phyloP scores from a whole-genome alignment of 2,113 vertebrate genomes.

The Apistogramma diplotaenia region DNA sequence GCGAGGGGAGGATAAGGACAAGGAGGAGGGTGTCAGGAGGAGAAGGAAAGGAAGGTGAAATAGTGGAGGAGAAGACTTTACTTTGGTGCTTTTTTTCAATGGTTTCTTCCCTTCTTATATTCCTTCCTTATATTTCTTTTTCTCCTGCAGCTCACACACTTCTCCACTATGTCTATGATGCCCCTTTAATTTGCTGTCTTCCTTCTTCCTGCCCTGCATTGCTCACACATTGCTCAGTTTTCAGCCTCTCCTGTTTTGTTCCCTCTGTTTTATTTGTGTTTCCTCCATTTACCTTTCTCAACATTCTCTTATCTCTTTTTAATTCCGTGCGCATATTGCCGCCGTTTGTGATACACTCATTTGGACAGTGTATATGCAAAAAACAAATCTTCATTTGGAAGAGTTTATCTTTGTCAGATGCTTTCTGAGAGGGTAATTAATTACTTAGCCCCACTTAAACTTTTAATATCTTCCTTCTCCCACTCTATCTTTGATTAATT shows the following conservation, averaged over 20 bases:
- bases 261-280: background rate
- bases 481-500: constrained; percentile 78
- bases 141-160: background rate
- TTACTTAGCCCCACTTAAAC: constrained; percentile 74
- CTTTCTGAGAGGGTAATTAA: constrained; percentile 65
- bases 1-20: constrained; percentile 45
- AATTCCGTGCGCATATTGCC: background rate
- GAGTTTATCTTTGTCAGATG: constrained; percentile 70
- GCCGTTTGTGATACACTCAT: constrained; percentile 1
- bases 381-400: constrained; percentile 45
- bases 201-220: background rate
- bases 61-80: background rate
- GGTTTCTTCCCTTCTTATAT: background rate
- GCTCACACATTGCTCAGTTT: too few species aligned
- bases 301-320: background rate
- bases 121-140: background rate
- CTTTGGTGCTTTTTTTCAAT: too few species aligned
- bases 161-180: background rate
- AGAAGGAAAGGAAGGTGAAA: constrained; percentile 8
- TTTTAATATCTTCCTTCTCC: constrained; percentile 79
- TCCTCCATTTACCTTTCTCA: background rate
- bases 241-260: background rate
- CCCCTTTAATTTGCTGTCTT: background rate
- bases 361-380: constrained; percentile 44
- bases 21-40: constrained; percentile 23